Evolutionary conservation across 1,140 invertebrate species (phyloP).

Genomic region (Scaptodrosophila lebanonensis): DNA sequence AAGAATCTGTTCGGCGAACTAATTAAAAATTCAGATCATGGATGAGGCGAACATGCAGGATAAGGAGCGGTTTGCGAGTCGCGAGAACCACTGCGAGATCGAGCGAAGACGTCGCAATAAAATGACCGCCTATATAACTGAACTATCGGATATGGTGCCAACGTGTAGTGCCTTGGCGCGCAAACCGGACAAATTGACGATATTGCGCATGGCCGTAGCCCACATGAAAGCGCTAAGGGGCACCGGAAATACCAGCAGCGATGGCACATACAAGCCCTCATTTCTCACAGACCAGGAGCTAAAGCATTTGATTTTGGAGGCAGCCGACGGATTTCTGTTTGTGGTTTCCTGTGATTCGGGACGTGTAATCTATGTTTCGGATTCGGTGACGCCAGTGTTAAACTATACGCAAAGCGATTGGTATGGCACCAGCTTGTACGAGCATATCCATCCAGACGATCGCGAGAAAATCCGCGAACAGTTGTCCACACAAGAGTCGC

Average conservation of each 20-base stretch:
- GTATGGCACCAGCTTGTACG: slow-evolving; percentile 96
- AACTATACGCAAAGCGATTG: slow-evolving; percentile 97
- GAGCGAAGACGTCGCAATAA: slow-evolving; percentile 98
- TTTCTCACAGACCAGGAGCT: slow-evolving; percentile 99
- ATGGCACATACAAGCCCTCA: slow-evolving; percentile 98
- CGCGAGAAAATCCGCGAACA: slow-evolving; percentile 99
- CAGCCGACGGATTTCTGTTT: slow-evolving; percentile 99
- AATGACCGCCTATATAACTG: slow-evolving; percentile 99
- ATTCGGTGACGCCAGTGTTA: slow-evolving; percentile 98
- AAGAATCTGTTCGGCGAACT: no score
- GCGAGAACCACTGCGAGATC: slow-evolving; percentile 99
- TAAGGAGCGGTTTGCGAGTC: slow-evolving; percentile 95
- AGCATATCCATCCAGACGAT: slow-evolving; percentile 98
- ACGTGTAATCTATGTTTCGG: slow-evolving; percentile 97
- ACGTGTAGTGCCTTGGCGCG: slow-evolving; percentile 97
- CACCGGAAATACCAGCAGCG: slow-evolving; percentile 94
- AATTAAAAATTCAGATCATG: slow-evolving; percentile 79
- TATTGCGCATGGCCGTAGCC: slow-evolving; percentile 98
- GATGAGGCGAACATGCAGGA: slow-evolving; percentile 96
- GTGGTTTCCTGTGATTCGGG: slow-evolving; percentile 99
- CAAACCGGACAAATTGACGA: slow-evolving; percentile 99
- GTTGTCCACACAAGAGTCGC: slow-evolving; percentile 96
- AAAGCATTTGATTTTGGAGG: slow-evolving; percentile 98
- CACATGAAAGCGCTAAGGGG: slow-evolving; percentile 96
- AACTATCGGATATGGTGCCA: slow-evolving; percentile 99